phyloP scores from a whole-genome alignment of 1,140 invertebrate genomes.

The Tigriopus japonicus region DNA sequence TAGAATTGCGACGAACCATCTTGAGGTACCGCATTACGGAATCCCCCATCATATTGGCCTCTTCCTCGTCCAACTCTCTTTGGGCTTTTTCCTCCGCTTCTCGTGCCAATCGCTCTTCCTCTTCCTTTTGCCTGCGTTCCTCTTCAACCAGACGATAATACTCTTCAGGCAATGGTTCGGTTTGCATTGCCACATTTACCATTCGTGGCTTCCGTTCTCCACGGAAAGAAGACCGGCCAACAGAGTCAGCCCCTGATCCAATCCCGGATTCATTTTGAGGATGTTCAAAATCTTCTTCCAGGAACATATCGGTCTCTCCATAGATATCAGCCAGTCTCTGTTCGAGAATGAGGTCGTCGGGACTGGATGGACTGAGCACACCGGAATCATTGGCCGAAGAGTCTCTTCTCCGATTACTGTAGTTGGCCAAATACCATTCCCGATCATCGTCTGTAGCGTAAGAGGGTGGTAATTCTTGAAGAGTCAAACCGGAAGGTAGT shows the following conservation, averaged over 20 bases:
- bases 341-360: not conserved
- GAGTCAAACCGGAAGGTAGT: slow-evolving; percentile 6
- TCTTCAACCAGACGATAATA: slow-evolving; percentile 4
- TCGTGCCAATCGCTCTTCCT: slow-evolving; percentile 18
- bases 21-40: slow-evolving; percentile 14
- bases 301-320: not conserved
- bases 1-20: slow-evolving; percentile 16
- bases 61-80: slow-evolving; percentile 16
- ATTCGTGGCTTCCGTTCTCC: not conserved
- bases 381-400: slow-evolving; percentile 3
- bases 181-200: slow-evolving; percentile 15
- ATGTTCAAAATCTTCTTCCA: not conserved
- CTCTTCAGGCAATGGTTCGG: slow-evolving; percentile 15
- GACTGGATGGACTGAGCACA: slow-evolving; percentile 2
- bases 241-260: slow-evolving; percentile 6
- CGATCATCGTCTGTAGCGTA: not conserved
- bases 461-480: slow-evolving; percentile 8
- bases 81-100: slow-evolving; percentile 12
- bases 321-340: not conserved
- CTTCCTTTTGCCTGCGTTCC: slow-evolving; percentile 21
- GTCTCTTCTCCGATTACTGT: not conserved
- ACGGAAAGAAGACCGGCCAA: not conserved
- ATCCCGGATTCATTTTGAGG: slow-evolving; percentile 9
- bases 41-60: slow-evolving; percentile 15
- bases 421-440: not conserved